Conservation (phyloP, 2,888 invertebrate genomes). For the Apamea anceps region DNA sequence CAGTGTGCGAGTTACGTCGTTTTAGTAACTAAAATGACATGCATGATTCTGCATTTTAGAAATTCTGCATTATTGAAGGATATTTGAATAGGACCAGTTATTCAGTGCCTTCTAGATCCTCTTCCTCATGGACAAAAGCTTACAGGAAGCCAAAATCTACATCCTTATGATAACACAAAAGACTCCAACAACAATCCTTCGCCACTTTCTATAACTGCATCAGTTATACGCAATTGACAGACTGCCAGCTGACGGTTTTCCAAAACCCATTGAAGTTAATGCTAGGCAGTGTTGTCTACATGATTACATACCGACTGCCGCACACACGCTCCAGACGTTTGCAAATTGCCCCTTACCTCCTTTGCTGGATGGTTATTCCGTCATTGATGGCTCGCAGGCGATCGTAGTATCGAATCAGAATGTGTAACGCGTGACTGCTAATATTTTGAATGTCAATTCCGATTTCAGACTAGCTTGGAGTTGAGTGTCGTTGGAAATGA, state of each 20-base stretch:
- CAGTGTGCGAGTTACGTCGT: too few relatives aligned
- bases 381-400: conserved; percentile 59
- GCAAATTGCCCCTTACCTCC: conserved; percentile 72
- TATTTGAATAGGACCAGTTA: background rate
- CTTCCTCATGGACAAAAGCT: background rate
- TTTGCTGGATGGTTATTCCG: conserved; percentile 63
- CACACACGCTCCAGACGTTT: conserved; percentile 65
- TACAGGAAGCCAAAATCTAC: background rate
- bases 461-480: conserved; percentile 40
- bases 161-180: conserved; percentile 13
- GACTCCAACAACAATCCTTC: conserved; percentile 1
- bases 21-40: background rate
- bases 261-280: conserved; percentile 68
- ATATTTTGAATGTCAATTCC: conserved; percentile 66
- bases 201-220: conserved; percentile 48
- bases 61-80: background rate
- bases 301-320: conserved; percentile 71
- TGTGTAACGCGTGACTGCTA: conserved; percentile 59
- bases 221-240: conserved; percentile 52
- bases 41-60: background rate
- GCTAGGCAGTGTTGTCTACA: conserved; percentile 58
- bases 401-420: conserved; percentile 54
- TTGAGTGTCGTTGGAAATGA: conserved; percentile 58
- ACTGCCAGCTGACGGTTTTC: conserved; percentile 72
- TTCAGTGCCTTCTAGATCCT: background rate